phyloP scores from a whole-genome alignment of 1,140 invertebrate genomes.

The Muscidifurax raptorellus region DNA sequence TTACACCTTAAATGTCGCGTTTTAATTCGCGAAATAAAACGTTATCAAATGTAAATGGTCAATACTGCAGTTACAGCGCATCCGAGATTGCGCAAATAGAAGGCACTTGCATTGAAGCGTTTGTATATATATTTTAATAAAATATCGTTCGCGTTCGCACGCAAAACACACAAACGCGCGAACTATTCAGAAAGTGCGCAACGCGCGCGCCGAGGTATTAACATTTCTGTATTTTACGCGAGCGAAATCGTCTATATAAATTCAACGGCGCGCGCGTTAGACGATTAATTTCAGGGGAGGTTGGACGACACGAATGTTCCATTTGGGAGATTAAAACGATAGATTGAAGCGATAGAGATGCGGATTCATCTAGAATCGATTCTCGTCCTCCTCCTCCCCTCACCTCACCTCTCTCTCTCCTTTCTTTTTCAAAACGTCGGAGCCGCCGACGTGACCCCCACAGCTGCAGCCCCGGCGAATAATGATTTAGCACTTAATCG shows the following conservation, averaged over 20 bases:
- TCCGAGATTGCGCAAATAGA: background rate
- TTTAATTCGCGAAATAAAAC: background rate
- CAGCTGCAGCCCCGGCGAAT: constrained; percentile 9
- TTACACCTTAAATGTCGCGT: background rate
- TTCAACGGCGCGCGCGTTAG: constrained; percentile 41
- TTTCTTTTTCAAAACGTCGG: constrained; percentile 27
- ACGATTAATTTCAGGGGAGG: constrained; percentile 48
- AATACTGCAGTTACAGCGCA: constrained; percentile 4
- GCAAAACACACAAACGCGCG: background rate
- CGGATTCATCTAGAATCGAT: constrained; percentile 42
- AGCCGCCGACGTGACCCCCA: background rate
- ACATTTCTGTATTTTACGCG: constrained; percentile 31
- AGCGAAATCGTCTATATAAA: constrained; percentile 27
- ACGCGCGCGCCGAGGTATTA: constrained; percentile 3
- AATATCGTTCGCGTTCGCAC: background rate
- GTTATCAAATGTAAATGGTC: background rate
- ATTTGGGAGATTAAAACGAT: constrained; percentile 48
- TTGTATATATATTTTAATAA: background rate
- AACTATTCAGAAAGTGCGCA: constrained; percentile 13
- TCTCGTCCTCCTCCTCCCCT: background rate
- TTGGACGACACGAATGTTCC: constrained; percentile 48
- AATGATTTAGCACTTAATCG: constrained; percentile 49
- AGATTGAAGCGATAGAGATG: constrained; percentile 42
- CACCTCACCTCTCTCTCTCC: background rate
- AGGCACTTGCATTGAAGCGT: background rate